Base-by-base conservation (phyloP, 2,797 vertebrate species). In the Salarias fasciatus region DNA sequence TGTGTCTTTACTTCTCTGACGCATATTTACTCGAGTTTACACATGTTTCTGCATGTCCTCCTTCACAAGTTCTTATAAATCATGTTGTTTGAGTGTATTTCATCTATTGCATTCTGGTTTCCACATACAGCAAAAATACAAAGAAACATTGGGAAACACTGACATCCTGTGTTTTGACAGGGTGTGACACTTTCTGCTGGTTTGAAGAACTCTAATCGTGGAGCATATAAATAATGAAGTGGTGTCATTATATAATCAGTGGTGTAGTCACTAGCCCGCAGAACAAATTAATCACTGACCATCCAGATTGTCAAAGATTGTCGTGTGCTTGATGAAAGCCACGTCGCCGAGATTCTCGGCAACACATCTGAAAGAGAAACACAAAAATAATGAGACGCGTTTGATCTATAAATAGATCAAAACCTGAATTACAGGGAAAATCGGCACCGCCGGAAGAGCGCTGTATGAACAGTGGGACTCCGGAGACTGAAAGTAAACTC, bases 301-400 rank as follows among this genome's bases (percentile, higher is more conserved):
- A 5, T 93, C 89, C 72, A 85, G 30, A 77, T 93, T 94, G 47
- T 93, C 93, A 48, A 90, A 94, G 61, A 94, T 58, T 0, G 93
- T 94, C 0, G 92, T 91, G 90, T 94, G 93, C 76, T 94, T 94
- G 59, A 94, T 88, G 41, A 94, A 94, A 9, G 92, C 93, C 67
- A 94, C 91, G 7, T 94, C 93, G 0, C 93, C 93, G 0, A 94
- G 91, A 82, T 94, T 94, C 77, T 94, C 93, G 2, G 92, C 93
- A 50, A 94, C 93, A 65, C 93, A 94, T 72, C 93, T 94, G 74
- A 29, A 59, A 69, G 11, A 54, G 49, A 43, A 8, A 54, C 2
- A 43, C 0, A 7, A 42, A 7, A 42, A 70, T 12, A n/a, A 38
- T 53, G 15, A 53, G 11, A 12, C 38, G 6, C 15, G 24, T 72